phyloP scores from a whole-genome alignment of 2,797 vertebrate species.

The Cephalopachus bancanus region DNA sequence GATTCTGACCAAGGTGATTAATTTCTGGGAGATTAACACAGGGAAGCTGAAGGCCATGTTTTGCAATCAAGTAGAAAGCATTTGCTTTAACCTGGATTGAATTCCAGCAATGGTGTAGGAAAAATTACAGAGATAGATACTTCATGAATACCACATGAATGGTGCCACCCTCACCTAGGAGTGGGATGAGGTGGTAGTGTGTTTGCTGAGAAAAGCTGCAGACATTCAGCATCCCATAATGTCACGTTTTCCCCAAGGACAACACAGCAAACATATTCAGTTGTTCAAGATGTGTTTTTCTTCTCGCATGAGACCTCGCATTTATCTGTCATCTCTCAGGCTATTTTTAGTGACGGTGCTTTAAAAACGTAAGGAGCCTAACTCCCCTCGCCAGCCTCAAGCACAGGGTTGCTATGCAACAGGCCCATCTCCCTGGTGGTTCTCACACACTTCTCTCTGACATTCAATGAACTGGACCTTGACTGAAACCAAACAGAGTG shows the following conservation, averaged over 20 bases:
- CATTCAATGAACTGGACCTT: constrained; percentile 46
- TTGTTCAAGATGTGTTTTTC: constrained; percentile 8
- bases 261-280: background rate
- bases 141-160: background rate
- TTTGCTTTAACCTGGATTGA: background rate
- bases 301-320: background rate
- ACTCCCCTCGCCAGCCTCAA: constrained; percentile 26
- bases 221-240: background rate
- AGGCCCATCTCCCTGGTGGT: background rate
- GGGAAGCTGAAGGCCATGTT: constrained; percentile 30
- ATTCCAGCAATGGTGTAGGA: background rate
- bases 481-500: background rate
- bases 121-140: background rate
- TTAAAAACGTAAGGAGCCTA: constrained; percentile 62
- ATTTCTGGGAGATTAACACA: constrained; percentile 64
- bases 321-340: constrained; percentile 53
- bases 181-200: background rate
- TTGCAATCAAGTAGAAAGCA: constrained; percentile 34
- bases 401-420: constrained; percentile 78
- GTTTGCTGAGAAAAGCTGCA: background rate
- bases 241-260: constrained; percentile 19
- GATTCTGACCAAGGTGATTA: constrained; percentile 66
- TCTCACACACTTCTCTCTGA: background rate
- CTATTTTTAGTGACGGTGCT: constrained; percentile 75
- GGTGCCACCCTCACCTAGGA: background rate